Conservation (phyloP, 2,888 invertebrate genomes). For the Aplocera efformata region DNA sequence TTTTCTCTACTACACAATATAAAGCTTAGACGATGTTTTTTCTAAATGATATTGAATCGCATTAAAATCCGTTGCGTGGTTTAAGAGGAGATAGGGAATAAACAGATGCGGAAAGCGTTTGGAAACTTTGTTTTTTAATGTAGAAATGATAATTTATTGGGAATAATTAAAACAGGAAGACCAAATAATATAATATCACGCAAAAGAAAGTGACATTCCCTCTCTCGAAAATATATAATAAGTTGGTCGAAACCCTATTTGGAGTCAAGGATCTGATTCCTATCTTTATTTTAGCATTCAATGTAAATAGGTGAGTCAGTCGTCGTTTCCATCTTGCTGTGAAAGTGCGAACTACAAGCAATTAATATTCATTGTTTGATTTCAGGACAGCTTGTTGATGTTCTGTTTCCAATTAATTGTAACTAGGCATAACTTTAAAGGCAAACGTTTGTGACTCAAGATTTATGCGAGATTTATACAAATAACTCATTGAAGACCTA, state of each 20-base stretch:
- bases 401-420: constrained; percentile 31
- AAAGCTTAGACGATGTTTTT: too few species aligned
- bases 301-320: constrained; percentile 36
- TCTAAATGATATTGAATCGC: too few species aligned
- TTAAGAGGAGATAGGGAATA: too few species aligned
- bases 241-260: constrained; percentile 3
- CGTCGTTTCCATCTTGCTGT: constrained; percentile 28
- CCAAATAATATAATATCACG: too few species aligned
- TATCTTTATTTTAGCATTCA: constrained; percentile 52
- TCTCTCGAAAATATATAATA: background rate
- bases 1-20: too few species aligned
- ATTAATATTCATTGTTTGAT: constrained; percentile 46
- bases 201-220: too few species aligned
- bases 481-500: background rate
- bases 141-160: too few species aligned
- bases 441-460: constrained; percentile 1
- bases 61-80: too few species aligned
- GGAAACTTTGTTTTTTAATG: too few species aligned
- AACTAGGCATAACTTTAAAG: constrained; percentile 20
- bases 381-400: constrained; percentile 30
- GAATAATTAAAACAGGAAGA: too few species aligned
- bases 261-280: constrained; percentile 32
- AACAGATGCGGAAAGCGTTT: too few species aligned
- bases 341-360: constrained; percentile 39
- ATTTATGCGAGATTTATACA: background rate